phyloP scores from a whole-genome alignment of 2,797 vertebrate genomes.

The Galago senegalensis region DNA sequence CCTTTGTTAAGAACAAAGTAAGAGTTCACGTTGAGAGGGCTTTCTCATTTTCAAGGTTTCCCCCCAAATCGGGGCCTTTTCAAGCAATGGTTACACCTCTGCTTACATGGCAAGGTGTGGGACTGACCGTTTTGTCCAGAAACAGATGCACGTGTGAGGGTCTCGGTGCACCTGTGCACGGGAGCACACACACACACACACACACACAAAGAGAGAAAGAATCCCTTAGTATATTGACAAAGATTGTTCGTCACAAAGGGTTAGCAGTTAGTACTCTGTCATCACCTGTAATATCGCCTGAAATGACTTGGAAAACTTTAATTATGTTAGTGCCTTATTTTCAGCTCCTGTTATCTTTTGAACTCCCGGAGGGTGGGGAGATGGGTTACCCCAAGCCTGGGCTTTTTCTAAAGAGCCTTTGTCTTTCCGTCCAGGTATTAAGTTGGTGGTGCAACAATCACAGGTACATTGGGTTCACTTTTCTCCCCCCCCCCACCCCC shows the following conservation, averaged over 20 bases:
- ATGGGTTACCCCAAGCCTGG: constrained; percentile 22
- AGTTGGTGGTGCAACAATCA: constrained; percentile 87
- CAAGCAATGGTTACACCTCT: neutral
- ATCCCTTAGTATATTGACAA: neutral
- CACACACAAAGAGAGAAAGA: neutral
- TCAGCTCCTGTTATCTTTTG: constrained; percentile 86
- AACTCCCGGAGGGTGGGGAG: constrained; percentile 71
- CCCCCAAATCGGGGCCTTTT: neutral
- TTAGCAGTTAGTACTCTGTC: constrained; percentile 79
- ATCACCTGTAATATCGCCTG: constrained; percentile 82
- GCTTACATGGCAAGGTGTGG: neutral
- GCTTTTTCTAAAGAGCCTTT: constrained; percentile 89
- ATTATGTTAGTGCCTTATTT: constrained; percentile 86
- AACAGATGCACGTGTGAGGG: neutral
- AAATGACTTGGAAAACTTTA: constrained; percentile 86
- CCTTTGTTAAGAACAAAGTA: neutral
- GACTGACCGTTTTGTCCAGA: neutral
- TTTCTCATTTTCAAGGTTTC: neutral
- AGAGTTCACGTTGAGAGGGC: neutral
- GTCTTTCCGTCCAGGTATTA: constrained; percentile 88
- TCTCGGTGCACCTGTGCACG: fast-evolving
- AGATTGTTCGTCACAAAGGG: neutral
- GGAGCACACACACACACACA: no score
- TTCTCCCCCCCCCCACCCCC: constrained; percentile 59
- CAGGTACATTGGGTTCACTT: constrained; percentile 77